A percentile compares a stretch with the other conserved stretches of the same genome.
phyloP scores from a whole-genome alignment of 2,113 vertebrate species.

The Oryzias javanicus region DNA sequence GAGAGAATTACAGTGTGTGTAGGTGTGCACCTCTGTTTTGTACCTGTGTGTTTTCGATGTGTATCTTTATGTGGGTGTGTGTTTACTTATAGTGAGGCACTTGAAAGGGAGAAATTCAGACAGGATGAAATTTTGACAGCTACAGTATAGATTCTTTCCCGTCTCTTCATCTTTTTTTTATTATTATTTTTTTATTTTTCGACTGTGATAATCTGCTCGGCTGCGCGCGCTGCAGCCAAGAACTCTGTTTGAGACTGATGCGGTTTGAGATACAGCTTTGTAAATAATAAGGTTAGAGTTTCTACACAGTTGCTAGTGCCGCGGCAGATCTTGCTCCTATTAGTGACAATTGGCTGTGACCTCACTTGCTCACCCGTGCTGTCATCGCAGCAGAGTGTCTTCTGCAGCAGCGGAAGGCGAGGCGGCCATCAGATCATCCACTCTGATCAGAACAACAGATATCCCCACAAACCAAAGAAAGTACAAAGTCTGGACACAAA shows the following conservation, averaged over 20 bases:
- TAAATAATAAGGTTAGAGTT: constrained; percentile 75
- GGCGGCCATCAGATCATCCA: constrained; percentile 55
- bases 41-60: constrained; percentile 30
- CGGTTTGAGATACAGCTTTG: constrained; percentile 68
- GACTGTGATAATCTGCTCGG: constrained; percentile 64
- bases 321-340: constrained; percentile 67
- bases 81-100: constrained; percentile 65
- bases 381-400: constrained; percentile 55
- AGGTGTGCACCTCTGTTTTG: constrained; percentile 36
- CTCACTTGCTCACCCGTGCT: constrained; percentile 69
- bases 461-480: constrained; percentile 57
- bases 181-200: constrained; percentile 7
- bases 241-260: constrained; percentile 66
- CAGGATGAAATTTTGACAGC: constrained; percentile 76
- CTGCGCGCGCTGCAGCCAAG: constrained; percentile 53
- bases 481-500: constrained; percentile 55
- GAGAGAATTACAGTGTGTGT: constrained; percentile 24
- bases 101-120: constrained; percentile 63
- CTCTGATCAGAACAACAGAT: constrained; percentile 66
- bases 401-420: constrained; percentile 45
- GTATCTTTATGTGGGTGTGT: constrained; percentile 54
- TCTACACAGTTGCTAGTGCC: constrained; percentile 59
- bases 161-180: constrained; percentile 33
- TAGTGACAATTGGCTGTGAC: constrained; percentile 75
- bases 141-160: constrained; percentile 64